Conservation (phyloP, 1,140 invertebrate genomes). For the Forficula auricularia region DNA sequence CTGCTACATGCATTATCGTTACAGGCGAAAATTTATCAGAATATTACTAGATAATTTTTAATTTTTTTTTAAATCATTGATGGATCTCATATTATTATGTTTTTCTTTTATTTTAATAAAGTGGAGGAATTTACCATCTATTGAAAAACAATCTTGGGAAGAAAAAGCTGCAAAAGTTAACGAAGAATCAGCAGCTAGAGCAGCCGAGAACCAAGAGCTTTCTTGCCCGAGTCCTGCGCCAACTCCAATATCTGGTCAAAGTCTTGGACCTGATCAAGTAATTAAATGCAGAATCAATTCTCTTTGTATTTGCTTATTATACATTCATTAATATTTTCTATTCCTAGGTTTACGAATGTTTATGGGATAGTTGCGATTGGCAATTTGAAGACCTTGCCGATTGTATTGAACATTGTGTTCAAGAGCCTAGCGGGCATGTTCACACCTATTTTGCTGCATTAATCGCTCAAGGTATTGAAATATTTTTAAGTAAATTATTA, state of each 20-base stretch:
- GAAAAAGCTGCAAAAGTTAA: slow-evolving; percentile 74
- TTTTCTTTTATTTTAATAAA: slow-evolving; percentile 27
- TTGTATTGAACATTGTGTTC: slow-evolving; percentile 75
- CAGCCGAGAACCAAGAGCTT: slow-evolving; percentile 30
- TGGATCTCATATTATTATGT: too few species aligned
- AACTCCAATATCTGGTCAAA: not conserved
- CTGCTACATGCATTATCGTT: too few species aligned
- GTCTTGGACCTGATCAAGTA: not conserved
- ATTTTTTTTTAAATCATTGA: not conserved
- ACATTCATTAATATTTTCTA: not conserved
- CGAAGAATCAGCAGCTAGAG: slow-evolving; percentile 49
- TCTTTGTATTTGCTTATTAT: not conserved
- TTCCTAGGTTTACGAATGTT: slow-evolving; percentile 61
- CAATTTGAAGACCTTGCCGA: slow-evolving; percentile 83
- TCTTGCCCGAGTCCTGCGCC: slow-evolving; percentile 25
- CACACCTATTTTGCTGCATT: slow-evolving; percentile 28
- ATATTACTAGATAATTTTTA: too few species aligned
- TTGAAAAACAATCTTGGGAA: slow-evolving; percentile 86
- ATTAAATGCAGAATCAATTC: not conserved
- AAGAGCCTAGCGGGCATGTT: slow-evolving; percentile 46
- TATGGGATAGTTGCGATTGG: slow-evolving; percentile 81
- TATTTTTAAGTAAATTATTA: too few species aligned
- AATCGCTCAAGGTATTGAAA: slow-evolving; percentile 25
- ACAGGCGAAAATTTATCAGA: too few species aligned
- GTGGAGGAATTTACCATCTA: slow-evolving; percentile 78